Evolutionary conservation across 2,113 vertebrate genomes (phyloP).

Genomic region (Pituophis catenifer): DNA sequence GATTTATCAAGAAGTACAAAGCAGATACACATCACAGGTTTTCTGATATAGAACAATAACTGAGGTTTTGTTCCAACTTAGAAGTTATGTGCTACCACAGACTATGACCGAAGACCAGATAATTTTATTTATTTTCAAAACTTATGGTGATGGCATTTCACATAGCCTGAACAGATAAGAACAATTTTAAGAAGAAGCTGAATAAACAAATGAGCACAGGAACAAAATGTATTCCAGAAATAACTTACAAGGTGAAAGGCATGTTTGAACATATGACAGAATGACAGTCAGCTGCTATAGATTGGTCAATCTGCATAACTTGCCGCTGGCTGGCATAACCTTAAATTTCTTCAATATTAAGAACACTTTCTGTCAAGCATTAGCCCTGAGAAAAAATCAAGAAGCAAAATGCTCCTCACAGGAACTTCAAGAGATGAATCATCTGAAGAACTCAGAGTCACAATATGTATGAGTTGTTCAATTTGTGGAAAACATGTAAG

Average conservation of each 20-base stretch:
- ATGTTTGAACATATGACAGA: neutral
- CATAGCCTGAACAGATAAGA: neutral
- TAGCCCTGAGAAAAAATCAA: slow-evolving; percentile 35
- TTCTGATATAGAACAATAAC: neutral
- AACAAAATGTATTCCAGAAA: neutral
- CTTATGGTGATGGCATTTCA: neutral
- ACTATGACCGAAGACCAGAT: neutral
- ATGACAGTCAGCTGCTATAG: fast-evolving
- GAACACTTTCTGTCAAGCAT: neutral
- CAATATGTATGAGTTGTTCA: slow-evolving; percentile 6
- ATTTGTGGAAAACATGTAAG: neutral
- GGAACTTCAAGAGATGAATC: slow-evolving; percentile 45
- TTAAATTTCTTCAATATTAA: neutral
- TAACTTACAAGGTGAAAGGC: neutral
- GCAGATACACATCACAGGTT: neutral
- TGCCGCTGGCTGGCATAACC: neutral
- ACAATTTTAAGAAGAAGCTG: neutral
- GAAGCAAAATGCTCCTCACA: slow-evolving; percentile 43
- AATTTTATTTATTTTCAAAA: neutral
- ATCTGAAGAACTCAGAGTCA: slow-evolving; percentile 30
- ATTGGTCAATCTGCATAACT: neutral
- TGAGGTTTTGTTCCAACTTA: neutral
- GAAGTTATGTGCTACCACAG: neutral
- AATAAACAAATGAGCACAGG: neutral
- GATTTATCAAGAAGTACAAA: neutral